Percentiles rank a stretch among this genome's conserved stretches.
These are phyloP conservation scores for Epizoanthus rinbou DNA, from an alignment of 92 coral and sea anemone species.

Conservation along the genomic window DNA sequence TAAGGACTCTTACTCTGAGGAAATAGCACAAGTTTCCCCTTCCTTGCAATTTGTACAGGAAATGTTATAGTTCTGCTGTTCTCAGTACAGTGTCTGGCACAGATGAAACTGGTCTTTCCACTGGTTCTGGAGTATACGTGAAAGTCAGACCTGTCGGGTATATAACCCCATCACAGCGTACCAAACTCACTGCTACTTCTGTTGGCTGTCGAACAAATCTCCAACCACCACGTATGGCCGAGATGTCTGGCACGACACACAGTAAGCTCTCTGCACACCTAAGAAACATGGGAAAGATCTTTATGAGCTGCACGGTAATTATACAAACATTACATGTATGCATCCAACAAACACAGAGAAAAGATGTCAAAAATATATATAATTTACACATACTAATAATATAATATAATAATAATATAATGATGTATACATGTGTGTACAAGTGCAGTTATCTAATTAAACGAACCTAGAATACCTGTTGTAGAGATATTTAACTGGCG, in stretches of 20 bases:
- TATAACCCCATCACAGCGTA: slow-evolving; percentile 94
- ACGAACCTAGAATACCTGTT: too few species aligned
- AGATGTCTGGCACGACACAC: slow-evolving; percentile 98
- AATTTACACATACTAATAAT: too few species aligned
- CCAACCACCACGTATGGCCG: slow-evolving; percentile 98
- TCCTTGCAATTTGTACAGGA: neutral
- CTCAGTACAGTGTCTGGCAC: slow-evolving; percentile 75
- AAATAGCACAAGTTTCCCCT: neutral
- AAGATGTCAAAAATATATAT: too few species aligned
- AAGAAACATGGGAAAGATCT: neutral
- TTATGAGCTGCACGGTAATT: neutral
- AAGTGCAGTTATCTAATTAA: too few species aligned
- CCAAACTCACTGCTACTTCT: slow-evolving; percentile 96
- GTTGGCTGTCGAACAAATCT: slow-evolving; percentile 97
- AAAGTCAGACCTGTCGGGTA: slow-evolving; percentile 97
- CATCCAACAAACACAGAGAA: too few species aligned
- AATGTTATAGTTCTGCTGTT: slow-evolving; percentile 47
- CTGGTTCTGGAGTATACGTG: slow-evolving; percentile 98
- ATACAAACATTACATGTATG: neutral
- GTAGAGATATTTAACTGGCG: too few species aligned
- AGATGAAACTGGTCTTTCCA: slow-evolving; percentile 80
- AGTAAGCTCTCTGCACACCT: slow-evolving; percentile 96
- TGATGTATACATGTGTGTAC: too few species aligned
- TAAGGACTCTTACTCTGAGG: slow-evolving; percentile 1
- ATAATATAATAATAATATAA: too few species aligned